Percentiles rank a stretch among this genome's conserved stretches.
These are phyloP conservation scores for Paraplagusia blochii DNA, from an alignment of 2,113 vertebrate genomes.

Conservation along the genomic window DNA sequence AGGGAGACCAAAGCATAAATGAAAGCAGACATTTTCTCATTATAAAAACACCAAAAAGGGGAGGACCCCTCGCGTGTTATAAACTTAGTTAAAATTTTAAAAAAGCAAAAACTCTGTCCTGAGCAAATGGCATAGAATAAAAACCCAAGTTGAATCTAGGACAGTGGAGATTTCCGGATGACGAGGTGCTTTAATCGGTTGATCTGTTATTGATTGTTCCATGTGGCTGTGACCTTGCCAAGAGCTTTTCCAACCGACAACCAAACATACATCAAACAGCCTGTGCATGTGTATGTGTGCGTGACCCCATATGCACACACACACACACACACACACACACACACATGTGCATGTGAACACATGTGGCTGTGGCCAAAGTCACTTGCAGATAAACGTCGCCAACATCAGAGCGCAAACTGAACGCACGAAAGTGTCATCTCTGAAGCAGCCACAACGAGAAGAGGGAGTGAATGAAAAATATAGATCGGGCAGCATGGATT, in stretches of 20 bases:
- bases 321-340: slow-evolving; percentile 21
- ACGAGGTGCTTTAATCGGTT: slow-evolving; percentile 69
- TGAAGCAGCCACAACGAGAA: slow-evolving; percentile 46
- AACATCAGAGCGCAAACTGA: slow-evolving; percentile 60
- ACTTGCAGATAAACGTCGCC: slow-evolving; percentile 38
- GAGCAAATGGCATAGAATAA: slow-evolving; percentile 72
- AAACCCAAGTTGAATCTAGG: slow-evolving; percentile 51
- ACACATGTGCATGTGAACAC: background rate
- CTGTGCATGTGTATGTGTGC: slow-evolving; percentile 21
- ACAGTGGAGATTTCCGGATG: slow-evolving; percentile 56
- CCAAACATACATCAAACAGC: slow-evolving; percentile 68
- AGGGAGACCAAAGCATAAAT: slow-evolving; percentile 22
- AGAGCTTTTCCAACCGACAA: slow-evolving; percentile 70
- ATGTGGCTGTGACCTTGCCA: slow-evolving; percentile 69
- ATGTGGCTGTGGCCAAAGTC: slow-evolving; percentile 7
- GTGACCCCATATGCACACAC: slow-evolving; percentile 20
- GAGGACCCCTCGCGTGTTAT: slow-evolving; percentile 62
- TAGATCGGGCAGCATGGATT: slow-evolving; percentile 43
- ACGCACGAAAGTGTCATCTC: slow-evolving; percentile 63
- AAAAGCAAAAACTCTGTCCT: slow-evolving; percentile 30
- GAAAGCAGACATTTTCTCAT: slow-evolving; percentile 52
- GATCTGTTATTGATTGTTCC: slow-evolving; percentile 75
- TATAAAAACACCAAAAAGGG: slow-evolving; percentile 32
- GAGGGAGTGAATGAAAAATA: slow-evolving; percentile 13
- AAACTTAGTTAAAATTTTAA: slow-evolving; percentile 16